Percentiles rank a stretch among this genome's conserved stretches.
Evolutionary conservation across 2,113 vertebrate species (phyloP).

Genomic region (Pachyramphus minor): DNA sequence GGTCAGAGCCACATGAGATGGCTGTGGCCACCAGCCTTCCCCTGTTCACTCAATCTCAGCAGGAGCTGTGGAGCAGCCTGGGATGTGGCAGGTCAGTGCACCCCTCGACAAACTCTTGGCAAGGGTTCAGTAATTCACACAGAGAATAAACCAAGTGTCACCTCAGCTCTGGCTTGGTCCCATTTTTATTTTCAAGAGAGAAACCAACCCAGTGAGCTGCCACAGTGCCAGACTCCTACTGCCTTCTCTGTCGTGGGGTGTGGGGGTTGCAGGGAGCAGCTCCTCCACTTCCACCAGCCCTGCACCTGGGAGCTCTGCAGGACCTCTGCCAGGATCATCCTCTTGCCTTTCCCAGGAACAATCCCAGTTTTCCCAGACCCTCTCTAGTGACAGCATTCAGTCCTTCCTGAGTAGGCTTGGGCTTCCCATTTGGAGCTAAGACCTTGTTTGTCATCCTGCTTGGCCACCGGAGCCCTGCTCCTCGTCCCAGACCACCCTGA

Average conservation of each 20-base stretch:
- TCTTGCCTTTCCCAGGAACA: background rate
- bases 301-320: background rate
- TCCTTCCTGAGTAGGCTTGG: background rate
- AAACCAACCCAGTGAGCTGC: background rate
- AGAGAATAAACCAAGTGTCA: background rate
- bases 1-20: background rate
- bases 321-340: background rate
- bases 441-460: background rate
- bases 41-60: background rate
- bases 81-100: background rate
- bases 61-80: background rate
- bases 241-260: background rate
- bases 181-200: background rate
- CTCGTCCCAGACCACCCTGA: background rate
- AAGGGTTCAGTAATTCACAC: background rate
- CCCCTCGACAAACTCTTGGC: background rate
- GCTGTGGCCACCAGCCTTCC: background rate
- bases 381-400: background rate
- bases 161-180: background rate
- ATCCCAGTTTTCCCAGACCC: background rate
- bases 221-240: background rate
- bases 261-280: background rate
- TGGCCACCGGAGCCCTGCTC: background rate
- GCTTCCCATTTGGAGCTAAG: background rate
- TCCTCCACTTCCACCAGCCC: background rate